Evolutionary conservation across 2,113 vertebrate genomes (phyloP), one percentile per base, ranked within the genome.

Genomic region (Nansenia antarctica): DNA sequence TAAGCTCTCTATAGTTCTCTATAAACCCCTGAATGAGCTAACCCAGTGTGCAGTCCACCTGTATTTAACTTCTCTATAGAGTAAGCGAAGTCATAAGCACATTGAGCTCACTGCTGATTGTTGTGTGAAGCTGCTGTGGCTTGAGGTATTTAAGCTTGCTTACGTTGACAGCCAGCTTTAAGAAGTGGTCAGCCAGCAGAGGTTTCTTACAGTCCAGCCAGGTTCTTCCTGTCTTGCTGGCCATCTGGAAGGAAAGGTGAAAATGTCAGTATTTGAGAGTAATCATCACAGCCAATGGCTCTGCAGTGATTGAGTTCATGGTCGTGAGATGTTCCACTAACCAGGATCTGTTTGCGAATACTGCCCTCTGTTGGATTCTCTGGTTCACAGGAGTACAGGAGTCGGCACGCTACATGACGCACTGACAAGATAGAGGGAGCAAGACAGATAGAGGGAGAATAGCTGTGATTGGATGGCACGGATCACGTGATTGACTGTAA

Each of bases 191-290:
- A 29, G 95, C 95, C 64, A 92, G 71, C 14, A 79, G 65, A 72
- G 90, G 83, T 73, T 94, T 93, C 86, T 94, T 95, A 85, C 89
- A 85, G 82, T 96, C 92, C 47, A 98, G 82, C 95, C 95, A 98
- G 8, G 86, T 91, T 92, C 92, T 96, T 58, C 95, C 96, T 68
- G 95, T 94, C 88, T 94, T 98, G 79, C 91, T 93, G 61, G 84
- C 90, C 95, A 98, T 96, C 96, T 98, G 82, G 77, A 82, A 84
- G 76, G 14, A 73, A 37, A 77, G 49, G n/a, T n/a, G n/a, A 53
- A n/a, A 53, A 26, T 53, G 49, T n/a, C 22, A 53, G 26, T 58
- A 6, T 7, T 9, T 14, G 3, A 55, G 9, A 14, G 53, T 31
- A 15, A 58, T 60, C 20, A 3, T 18, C 35, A 42, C 18, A 20